Percentiles rank a stretch among this genome's conserved stretches.
These are phyloP conservation scores for Macroglossus sobrinus DNA, from an alignment of 2,113 vertebrate genomes.

Conservation along the genomic window DNA sequence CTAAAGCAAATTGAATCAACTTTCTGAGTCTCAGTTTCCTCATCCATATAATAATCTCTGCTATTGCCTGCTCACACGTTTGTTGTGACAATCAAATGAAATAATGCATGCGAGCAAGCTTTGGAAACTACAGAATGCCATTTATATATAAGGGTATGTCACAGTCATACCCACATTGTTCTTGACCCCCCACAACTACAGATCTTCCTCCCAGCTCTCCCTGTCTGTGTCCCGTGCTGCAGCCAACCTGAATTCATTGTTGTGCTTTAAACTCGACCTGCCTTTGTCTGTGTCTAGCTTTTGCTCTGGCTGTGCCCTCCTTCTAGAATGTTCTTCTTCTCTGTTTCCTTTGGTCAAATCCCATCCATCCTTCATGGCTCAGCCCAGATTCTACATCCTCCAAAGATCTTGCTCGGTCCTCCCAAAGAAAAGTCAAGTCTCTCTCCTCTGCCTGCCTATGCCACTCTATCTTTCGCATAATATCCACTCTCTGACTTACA, in stretches of 20 bases:
- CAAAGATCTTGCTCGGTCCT: neutral
- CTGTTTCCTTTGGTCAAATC: neutral
- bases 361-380: neutral
- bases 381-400: neutral
- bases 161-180: rapidly evolving
- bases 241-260: neutral
- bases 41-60: neutral
- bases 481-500: neutral
- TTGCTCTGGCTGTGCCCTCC: rapidly evolving
- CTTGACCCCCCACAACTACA: rapidly evolving
- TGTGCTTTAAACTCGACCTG: neutral
- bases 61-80: neutral
- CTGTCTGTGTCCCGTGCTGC: neutral
- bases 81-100: neutral
- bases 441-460: rapidly evolving
- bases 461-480: neutral
- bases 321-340: neutral
- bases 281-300: neutral
- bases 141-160: rapidly evolving
- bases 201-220: neutral
- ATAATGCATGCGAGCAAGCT: neutral
- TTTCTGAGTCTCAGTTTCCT: neutral
- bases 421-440: neutral
- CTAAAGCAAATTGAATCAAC: neutral
- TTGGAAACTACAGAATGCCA: neutral